A percentile compares a stretch with the other conserved stretches of the same genome.
Evolutionary conservation across 2,797 vertebrate genomes (phyloP).

Genomic region (Okamejei kenojei): DNA sequence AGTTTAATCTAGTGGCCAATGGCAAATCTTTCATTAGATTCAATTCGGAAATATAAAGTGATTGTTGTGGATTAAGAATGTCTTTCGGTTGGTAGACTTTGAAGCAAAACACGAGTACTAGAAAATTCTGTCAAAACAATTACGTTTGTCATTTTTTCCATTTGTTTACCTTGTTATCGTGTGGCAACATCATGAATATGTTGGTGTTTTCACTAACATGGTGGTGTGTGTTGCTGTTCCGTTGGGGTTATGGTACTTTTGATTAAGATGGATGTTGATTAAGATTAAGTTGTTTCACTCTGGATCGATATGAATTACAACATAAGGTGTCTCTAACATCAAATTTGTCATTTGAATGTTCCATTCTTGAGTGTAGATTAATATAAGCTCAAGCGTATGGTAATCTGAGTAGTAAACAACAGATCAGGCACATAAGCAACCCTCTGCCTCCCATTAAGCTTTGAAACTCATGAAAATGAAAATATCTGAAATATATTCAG

Average conservation of each 20-base stretch:
- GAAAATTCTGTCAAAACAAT: neutral
- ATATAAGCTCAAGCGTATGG: conserved; percentile 93
- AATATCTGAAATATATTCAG: too few species aligned
- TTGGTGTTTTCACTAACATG: neutral
- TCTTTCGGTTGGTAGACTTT: neutral
- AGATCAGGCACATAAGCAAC: conserved; percentile 78
- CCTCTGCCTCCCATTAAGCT: conserved; percentile 97
- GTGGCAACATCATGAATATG: neutral
- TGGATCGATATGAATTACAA: conserved; percentile 89
- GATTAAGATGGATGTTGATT: neutral
- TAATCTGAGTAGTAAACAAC: conserved; percentile 95
- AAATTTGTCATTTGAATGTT: conserved; percentile 95
- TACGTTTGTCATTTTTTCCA: neutral
- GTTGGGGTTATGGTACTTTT: neutral
- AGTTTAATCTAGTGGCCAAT: neutral
- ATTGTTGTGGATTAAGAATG: neutral
- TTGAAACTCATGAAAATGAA: conserved; percentile 54
- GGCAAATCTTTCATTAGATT: neutral
- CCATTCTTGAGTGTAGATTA: conserved; percentile 93
- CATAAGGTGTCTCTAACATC: conserved; percentile 95
- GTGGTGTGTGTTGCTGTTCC: neutral
- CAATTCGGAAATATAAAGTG: neutral
- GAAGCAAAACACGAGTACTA: neutral
- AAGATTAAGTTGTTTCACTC: conserved; percentile 70
- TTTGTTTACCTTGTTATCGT: neutral